Base-by-base conservation (phyloP, 2,888 invertebrate species). In the Zelleria hepariella region DNA sequence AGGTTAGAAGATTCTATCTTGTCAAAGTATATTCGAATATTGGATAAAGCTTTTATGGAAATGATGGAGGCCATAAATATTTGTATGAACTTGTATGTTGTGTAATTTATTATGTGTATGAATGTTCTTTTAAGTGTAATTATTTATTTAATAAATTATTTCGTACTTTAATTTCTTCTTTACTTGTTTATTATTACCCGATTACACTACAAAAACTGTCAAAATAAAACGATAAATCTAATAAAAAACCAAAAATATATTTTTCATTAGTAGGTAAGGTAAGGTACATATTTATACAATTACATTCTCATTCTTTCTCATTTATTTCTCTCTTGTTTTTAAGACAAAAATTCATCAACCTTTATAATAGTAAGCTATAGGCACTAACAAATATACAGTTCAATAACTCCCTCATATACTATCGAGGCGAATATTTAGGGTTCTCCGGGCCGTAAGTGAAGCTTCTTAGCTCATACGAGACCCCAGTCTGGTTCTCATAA, bases 361-460 rank as follows among this genome's bases (percentile, higher is more conserved):
- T 59, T 66, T 66, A 65, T 62, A 59, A 25, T 59, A 42, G 32
- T 60, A 60, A 51, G 52, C 42, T 27, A 61, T 57, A 63, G 61
- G 62, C 62, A 61, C 61, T 61, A 62, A 59, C 49, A 58, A 59
- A 58, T 54, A 61, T 60, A 61, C 58, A 59, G 15, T 21, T 21
- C 18, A 51, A 27, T 3, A 20, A 21, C 18, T 27, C 58, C 7
- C 49, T 64, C 64, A 61, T 63, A 64, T 63, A 78, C 78, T 90
- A 91, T 63, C 91, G 86, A 62, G 95, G 94, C 61, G 96, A 96
- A 86, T 94, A 97, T 78, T 93, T 94, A 25, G 96, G 96, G 82
- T 96, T 95, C 63, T 92, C 92, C n/a, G 96, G 96, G 62, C 94
- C 94, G 73, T 95, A 95, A 24, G 94, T 95, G 80, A 96, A 96